These are phyloP conservation scores for Kuschelorhynchus macadamiae DNA, from an alignment of 2,888 invertebrate species.

Conservation along the genomic window DNA sequence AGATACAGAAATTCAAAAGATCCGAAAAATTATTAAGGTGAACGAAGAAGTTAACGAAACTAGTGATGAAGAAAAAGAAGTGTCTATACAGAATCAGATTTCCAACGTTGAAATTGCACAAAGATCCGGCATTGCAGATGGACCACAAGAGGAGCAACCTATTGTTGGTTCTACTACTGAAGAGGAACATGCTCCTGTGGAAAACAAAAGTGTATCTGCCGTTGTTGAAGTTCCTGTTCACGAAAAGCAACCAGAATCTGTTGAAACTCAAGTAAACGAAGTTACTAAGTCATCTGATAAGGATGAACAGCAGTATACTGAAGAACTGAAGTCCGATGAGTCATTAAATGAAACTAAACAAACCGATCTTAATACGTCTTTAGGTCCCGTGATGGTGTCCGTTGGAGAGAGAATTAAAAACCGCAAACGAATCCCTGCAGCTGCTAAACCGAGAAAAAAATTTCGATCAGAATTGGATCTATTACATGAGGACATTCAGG, in stretches of 20 bases:
- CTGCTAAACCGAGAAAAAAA: conserved; percentile 62
- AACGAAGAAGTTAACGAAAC: conserved; percentile 73
- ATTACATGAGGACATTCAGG: conserved; percentile 79
- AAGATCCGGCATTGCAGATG: conserved; percentile 10
- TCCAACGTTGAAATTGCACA: conserved; percentile 22
- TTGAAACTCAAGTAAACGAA: conserved; percentile 34
- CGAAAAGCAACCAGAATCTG: not conserved
- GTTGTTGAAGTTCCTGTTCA: not conserved
- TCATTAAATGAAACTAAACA: not conserved
- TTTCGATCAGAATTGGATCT: conserved; percentile 72
- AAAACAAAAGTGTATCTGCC: conserved; percentile 42
- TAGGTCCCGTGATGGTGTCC: conserved; percentile 50
- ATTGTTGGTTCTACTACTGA: conserved; percentile 49
- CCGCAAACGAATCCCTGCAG: conserved; percentile 47
- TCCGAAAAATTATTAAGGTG: conserved; percentile 73
- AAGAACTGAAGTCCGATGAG: conserved; percentile 43
- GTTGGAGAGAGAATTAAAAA: conserved; percentile 58
- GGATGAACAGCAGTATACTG: not conserved
- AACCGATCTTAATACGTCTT: not conserved
- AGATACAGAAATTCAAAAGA: conserved; percentile 69
- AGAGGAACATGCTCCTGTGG: conserved; percentile 35
- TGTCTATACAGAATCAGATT: conserved; percentile 10
- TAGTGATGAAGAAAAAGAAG: conserved; percentile 61
- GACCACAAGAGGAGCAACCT: conserved; percentile 34
- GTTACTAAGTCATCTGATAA: conserved; percentile 25